Evolutionary conservation across 1,140 invertebrate species (phyloP).

Genomic region (Subanguina moxae): DNA sequence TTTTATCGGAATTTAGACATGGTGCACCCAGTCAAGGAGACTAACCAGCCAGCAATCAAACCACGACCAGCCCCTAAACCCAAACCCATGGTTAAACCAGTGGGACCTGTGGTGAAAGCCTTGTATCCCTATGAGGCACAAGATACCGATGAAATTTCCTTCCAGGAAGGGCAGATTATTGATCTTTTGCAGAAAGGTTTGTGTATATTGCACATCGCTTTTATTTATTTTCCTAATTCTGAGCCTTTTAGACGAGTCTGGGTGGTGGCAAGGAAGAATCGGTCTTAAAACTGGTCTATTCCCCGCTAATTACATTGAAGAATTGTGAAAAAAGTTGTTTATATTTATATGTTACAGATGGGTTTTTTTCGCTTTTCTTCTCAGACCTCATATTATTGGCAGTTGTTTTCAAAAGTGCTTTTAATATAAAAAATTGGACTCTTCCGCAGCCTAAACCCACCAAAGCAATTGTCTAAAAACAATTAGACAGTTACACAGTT

Average conservation of each 20-base stretch:
- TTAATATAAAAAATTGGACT: no score
- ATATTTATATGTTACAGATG: neutral
- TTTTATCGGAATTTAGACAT: constrained; percentile 5
- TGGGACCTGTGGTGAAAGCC: constrained; percentile 66
- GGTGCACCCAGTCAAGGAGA: constrained; percentile 32
- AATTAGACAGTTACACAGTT: no score
- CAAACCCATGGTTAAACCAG: constrained; percentile 60
- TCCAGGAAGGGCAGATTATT: constrained; percentile 68
- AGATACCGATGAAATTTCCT: constrained; percentile 69
- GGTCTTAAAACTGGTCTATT: constrained; percentile 67
- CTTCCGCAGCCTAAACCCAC: no score
- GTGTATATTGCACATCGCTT: no score
- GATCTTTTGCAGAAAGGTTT: constrained; percentile 67
- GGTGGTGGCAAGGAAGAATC: constrained; percentile 70
- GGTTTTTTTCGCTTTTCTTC: no score
- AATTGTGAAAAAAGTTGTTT: constrained; percentile 40
- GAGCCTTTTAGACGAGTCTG: constrained; percentile 65
- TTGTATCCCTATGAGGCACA: constrained; percentile 70
- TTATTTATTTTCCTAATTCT: constrained; percentile 15
- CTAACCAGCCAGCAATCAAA: constrained; percentile 23
- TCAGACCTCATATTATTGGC: no score
- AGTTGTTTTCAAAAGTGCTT: no score
- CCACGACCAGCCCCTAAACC: constrained; percentile 58
- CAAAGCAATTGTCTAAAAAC: no score
- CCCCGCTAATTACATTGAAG: constrained; percentile 70